phyloP scores from a whole-genome alignment of 1,140 invertebrate species.

The Scylla paramamosain region DNA sequence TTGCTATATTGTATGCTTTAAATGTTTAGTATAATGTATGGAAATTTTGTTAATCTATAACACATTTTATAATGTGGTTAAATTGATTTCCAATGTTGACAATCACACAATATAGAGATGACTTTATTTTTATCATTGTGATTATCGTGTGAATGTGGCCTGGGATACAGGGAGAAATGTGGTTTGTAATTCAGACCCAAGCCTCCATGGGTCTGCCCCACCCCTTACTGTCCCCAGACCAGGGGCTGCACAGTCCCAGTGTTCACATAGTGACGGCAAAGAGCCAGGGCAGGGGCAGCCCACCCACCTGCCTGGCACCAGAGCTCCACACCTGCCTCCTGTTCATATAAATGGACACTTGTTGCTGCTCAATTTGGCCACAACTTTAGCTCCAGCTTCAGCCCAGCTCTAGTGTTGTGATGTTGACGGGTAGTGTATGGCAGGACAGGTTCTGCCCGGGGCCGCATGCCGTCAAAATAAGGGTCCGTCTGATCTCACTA shows the following conservation, averaged over 20 bases:
- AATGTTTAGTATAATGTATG: slow-evolving; percentile 73
- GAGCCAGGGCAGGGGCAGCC: background rate
- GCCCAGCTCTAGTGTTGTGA: slow-evolving; percentile 68
- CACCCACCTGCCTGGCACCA: background rate
- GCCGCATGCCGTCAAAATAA: slow-evolving; percentile 58
- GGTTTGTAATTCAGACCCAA: slow-evolving; percentile 30
- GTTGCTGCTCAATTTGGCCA: slow-evolving; percentile 67
- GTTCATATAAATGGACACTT: slow-evolving; percentile 54
- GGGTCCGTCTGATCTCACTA: slow-evolving; percentile 75
- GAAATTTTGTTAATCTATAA: slow-evolving; percentile 55
- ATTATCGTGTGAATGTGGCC: slow-evolving; percentile 67
- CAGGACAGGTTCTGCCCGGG: slow-evolving; percentile 33
- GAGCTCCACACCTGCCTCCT: slow-evolving; percentile 36
- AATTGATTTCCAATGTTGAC: slow-evolving; percentile 61
- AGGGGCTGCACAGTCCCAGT: slow-evolving; percentile 4
- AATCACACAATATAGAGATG: slow-evolving; percentile 73
- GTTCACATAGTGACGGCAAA: slow-evolving; percentile 42
- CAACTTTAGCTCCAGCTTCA: slow-evolving; percentile 55
- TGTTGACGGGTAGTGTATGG: slow-evolving; percentile 61
- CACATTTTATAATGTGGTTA: slow-evolving; percentile 71
- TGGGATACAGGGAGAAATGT: slow-evolving; percentile 61
- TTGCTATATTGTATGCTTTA: slow-evolving; percentile 73
- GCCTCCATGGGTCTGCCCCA: slow-evolving; percentile 30
- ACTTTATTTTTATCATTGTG: slow-evolving; percentile 74
- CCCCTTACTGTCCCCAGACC: slow-evolving; percentile 37